Conservation (phyloP, 1,140 invertebrate genomes). For the Lepidurus couesii region DNA sequence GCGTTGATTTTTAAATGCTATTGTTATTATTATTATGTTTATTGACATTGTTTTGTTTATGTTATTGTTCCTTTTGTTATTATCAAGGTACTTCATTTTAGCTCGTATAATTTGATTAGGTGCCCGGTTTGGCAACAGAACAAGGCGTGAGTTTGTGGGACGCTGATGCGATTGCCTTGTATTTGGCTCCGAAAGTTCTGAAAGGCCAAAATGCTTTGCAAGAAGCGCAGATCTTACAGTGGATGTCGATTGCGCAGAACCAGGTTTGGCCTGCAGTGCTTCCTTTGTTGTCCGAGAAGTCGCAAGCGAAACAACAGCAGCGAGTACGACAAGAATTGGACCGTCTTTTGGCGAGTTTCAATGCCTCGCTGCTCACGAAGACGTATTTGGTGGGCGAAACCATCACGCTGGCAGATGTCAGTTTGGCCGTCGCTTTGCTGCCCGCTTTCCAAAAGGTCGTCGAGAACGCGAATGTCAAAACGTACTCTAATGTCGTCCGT, state of each 20-base stretch:
- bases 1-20: not conserved
- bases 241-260: slow-evolving; percentile 50
- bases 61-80: not conserved
- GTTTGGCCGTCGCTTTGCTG: slow-evolving; percentile 48
- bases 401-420: slow-evolving; percentile 52
- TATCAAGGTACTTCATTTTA: not conserved
- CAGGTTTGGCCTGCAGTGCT: slow-evolving; percentile 50
- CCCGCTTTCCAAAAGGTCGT: slow-evolving; percentile 47
- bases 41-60: not conserved
- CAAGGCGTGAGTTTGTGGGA: slow-evolving; percentile 45
- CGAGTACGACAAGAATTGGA: slow-evolving; percentile 32
- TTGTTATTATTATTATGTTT: too few relatives aligned
- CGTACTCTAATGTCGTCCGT: slow-evolving; percentile 40
- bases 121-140: slow-evolving; percentile 44
- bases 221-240: slow-evolving; percentile 48
- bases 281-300: slow-evolving; percentile 48
- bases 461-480: slow-evolving; percentile 22
- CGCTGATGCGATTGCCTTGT: slow-evolving; percentile 48
- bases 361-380: slow-evolving; percentile 46
- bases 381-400: slow-evolving; percentile 55
- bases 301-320: slow-evolving; percentile 45
- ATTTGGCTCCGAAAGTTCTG: slow-evolving; percentile 38
- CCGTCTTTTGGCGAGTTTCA: slow-evolving; percentile 43
- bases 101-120: slow-evolving; percentile 37
- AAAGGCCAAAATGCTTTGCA: slow-evolving; percentile 37